phyloP scores from a whole-genome alignment of 2,113 vertebrate genomes.

The Microcebus ravelobensis region DNA sequence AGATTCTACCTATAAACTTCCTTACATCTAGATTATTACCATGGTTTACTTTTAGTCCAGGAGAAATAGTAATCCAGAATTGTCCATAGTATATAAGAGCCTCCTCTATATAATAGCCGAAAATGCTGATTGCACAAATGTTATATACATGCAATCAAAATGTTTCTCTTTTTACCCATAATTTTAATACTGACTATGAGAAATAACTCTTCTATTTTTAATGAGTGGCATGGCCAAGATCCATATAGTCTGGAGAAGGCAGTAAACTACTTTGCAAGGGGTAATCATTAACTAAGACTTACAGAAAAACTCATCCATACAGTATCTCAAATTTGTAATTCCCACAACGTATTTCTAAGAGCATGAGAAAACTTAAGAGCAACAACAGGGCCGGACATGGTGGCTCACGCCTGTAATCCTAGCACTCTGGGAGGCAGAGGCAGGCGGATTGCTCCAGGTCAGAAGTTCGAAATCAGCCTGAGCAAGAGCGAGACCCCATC shows the following conservation, averaged over 20 bases:
- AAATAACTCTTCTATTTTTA: conserved; percentile 29
- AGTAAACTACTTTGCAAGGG: background rate
- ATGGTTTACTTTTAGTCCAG: background rate
- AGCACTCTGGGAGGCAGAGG: no score
- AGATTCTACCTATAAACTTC: background rate
- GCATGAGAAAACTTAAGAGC: background rate
- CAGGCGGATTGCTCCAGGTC: no score
- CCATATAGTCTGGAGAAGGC: background rate
- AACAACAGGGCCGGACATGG: background rate
- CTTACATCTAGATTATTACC: background rate
- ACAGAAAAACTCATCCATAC: background rate
- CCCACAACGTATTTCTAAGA: conserved; percentile 30
- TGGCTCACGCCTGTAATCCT: no score
- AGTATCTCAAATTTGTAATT: background rate
- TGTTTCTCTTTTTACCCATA: background rate
- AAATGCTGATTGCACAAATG: background rate
- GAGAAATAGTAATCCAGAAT: background rate
- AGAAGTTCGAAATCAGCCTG: no score
- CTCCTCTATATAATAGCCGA: background rate
- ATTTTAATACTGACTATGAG: background rate
- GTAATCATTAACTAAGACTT: conserved; percentile 13
- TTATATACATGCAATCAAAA: background rate
- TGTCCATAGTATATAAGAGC: background rate
- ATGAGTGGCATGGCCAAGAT: background rate
- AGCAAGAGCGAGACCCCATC: no score